A percentile compares a stretch with the other conserved stretches of the same genome.
Conservation (phyloP, 35 echinoderm and acorn worm genomes). For the Holothuria glaberrima region DNA sequence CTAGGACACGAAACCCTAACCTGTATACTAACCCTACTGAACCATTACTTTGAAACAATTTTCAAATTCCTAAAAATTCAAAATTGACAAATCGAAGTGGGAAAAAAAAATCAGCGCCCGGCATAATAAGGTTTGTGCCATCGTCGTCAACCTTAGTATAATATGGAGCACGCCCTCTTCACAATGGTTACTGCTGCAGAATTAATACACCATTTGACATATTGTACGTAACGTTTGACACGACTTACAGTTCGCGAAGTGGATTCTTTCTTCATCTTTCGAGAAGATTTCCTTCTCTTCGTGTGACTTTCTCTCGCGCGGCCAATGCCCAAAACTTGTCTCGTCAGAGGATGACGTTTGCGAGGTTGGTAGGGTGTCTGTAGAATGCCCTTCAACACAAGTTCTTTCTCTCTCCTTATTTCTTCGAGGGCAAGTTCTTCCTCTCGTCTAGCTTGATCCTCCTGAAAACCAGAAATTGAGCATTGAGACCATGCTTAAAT, state of each 20-base stretch:
- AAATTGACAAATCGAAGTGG: too few relatives aligned
- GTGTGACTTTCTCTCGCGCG: neutral
- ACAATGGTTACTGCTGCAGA: too few relatives aligned
- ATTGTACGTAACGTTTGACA: neutral
- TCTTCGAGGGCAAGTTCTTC: slow-evolving; percentile 27
- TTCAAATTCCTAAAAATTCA: too few relatives aligned
- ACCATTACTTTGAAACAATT: too few relatives aligned
- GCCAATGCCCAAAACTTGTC: neutral
- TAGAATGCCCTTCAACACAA: slow-evolving; percentile 15
- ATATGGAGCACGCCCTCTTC: too few relatives aligned
- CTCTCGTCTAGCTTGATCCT: slow-evolving; percentile 2
- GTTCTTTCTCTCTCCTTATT: slow-evolving; percentile 41
- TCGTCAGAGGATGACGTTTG: slow-evolving; percentile 40
- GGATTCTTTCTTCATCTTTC: neutral
- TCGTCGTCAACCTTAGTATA: too few relatives aligned
- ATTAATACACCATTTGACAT: too few relatives aligned
- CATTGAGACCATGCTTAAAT: too few relatives aligned
- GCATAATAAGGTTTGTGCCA: too few relatives aligned
- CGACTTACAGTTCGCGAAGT: neutral
- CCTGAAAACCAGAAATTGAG: neutral
- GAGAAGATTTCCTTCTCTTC: neutral
- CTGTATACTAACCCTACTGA: too few relatives aligned
- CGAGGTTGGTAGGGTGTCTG: slow-evolving; percentile 18
- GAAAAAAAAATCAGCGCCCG: too few relatives aligned
- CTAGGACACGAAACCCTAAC: too few relatives aligned